Base-by-base conservation (phyloP, 2,888 invertebrate genomes). In the Pachycephus smyrnensis region DNA sequence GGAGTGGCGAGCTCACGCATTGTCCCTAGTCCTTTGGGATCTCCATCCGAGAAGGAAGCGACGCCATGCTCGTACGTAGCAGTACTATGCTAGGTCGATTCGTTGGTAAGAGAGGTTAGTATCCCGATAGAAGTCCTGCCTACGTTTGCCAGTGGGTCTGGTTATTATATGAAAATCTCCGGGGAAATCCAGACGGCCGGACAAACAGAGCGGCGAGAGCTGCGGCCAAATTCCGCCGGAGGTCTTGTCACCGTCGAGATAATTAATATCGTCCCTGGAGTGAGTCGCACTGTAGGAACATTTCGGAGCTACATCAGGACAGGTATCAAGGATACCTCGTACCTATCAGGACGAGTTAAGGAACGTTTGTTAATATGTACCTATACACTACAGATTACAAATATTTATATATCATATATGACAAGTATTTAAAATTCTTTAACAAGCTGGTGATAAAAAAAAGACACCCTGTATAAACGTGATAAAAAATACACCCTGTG, bases 151-250 rank as follows among this genome's bases (percentile, higher is more conserved):
- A 33, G 73, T 35, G 35, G 30, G 30, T 30, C 73, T 36, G 73
- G 73, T 73, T 73, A 73, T 73, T 73, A 73, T 36, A 32, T 73
- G 36, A 35, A 73, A 30, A 73, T 73, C 73, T 73, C 73, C 23
- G 12, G 73, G 73, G 73, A 73, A 73, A 73, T 73, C 35, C 33
- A 15, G 35, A 73, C 73, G 73, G 73, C 36, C 23, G 73, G 73
- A 73, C 73, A 73, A 73, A 36, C 73, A 36, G 73, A 33, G 73
- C 35, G 4, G 73, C 31, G 32, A 36, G 36, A 35, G 35, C 33
- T n/a, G 35, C 30, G n/a, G 12, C 73, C 73, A 35, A 73, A 73
- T 73, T 35, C 23, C 12, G 32, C 33, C 73, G 35, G 73, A 73
- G 73, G n/a, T 33, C 73, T 35, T 31, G 73, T 73, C 73, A 33